These are phyloP conservation scores for Melopsittacus undulatus DNA, from an alignment of 2,797 vertebrate genomes.

Conservation along the genomic window DNA sequence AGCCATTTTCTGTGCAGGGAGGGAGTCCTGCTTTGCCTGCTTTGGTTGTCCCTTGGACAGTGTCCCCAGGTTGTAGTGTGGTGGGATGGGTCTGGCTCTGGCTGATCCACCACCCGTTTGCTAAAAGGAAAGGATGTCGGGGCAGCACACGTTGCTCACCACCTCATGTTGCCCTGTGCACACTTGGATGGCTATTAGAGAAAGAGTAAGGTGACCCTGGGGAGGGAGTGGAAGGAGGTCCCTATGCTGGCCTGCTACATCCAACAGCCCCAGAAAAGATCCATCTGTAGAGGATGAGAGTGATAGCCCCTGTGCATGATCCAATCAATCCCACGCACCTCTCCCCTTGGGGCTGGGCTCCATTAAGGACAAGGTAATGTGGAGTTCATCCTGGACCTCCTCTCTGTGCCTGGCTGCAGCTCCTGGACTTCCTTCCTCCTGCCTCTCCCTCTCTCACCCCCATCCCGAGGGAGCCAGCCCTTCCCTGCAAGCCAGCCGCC, in stretches of 20 bases:
- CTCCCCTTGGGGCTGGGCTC: neutral
- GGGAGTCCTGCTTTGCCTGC: neutral
- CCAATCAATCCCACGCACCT: conserved; percentile 35
- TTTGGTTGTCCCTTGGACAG: neutral
- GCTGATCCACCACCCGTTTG: neutral
- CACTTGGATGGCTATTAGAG: neutral
- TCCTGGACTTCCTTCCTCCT: conserved; percentile 27
- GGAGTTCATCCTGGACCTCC: conserved; percentile 31
- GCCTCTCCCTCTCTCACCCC: neutral
- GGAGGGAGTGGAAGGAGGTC: neutral
- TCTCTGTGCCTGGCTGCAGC: neutral
- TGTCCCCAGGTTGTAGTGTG: neutral
- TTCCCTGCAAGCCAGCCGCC: neutral
- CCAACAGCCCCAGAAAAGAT: neutral
- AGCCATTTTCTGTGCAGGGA: neutral
- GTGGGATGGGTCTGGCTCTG: neutral
- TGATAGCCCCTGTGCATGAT: neutral
- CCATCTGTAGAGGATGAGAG: neutral
- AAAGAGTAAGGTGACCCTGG: neutral
- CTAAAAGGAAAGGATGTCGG: neutral
- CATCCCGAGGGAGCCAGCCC: neutral
- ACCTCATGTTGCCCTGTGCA: neutral
- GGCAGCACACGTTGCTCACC: neutral
- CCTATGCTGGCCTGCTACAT: neutral
- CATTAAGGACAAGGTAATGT: conserved; percentile 6